These are phyloP conservation scores for Eudyptes chrysolophus DNA, from an alignment of 2,113 vertebrate genomes.

Conservation along the genomic window DNA sequence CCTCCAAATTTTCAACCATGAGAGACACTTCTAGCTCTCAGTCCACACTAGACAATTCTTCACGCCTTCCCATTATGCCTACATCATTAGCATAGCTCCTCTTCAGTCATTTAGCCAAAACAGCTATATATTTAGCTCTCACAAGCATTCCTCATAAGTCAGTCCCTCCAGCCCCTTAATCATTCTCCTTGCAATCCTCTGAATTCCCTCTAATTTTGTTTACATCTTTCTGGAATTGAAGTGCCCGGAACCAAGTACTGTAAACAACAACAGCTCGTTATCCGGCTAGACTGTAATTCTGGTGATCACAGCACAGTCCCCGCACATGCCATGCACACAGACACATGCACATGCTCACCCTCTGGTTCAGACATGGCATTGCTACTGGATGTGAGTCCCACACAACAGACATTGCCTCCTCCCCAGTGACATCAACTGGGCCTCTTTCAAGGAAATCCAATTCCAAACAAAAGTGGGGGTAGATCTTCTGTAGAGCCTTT, in stretches of 20 bases:
- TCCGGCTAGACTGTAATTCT: conserved; percentile 64
- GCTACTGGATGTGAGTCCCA: fast-evolving
- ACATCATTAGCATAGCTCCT: conserved; percentile 55
- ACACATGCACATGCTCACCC: not conserved
- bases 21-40: not conserved
- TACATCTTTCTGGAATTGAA: conserved; percentile 70
- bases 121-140: conserved; percentile 56
- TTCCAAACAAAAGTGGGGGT: not conserved
- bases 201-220: conserved; percentile 75
- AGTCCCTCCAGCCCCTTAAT: conserved; percentile 68
- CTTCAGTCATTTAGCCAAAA: conserved; percentile 57
- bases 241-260: conserved; percentile 54
- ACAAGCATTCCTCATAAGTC: conserved; percentile 64
- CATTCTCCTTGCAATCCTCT: conserved; percentile 69
- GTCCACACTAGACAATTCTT: conserved; percentile 35
- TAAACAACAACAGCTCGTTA: conserved; percentile 69
- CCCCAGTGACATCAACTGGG: not conserved
- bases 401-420: not conserved
- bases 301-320: conserved; percentile 7
- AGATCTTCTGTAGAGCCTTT: not conserved
- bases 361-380: not conserved
- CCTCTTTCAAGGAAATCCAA: not conserved
- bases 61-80: conserved; percentile 12
- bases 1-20: not conserved
- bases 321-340: not conserved